Percentiles rank a stretch among this genome's conserved stretches.
Conservation (phyloP, 2,888 invertebrate species). For the Lutraria lutraria region DNA sequence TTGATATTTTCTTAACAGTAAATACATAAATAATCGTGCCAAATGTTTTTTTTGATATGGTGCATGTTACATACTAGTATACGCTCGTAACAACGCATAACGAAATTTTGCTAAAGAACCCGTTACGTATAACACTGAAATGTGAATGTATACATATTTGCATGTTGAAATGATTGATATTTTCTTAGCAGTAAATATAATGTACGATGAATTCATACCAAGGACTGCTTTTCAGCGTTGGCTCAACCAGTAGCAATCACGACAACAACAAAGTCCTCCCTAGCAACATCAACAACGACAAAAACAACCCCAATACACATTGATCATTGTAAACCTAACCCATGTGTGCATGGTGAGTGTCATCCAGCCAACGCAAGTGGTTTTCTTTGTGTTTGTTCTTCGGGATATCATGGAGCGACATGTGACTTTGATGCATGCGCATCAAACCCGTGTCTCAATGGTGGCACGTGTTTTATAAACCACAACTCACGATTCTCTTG, state of each 20-base stretch:
- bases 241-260: background rate
- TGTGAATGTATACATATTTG: too few relatives aligned
- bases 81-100: too few relatives aligned
- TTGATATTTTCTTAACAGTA: too few relatives aligned
- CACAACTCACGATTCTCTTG: background rate
- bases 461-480: background rate
- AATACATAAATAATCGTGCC: too few relatives aligned
- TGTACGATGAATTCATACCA: too few relatives aligned
- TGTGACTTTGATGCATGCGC: background rate
- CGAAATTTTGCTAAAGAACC: too few relatives aligned
- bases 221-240: background rate
- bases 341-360: background rate
- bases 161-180: too few relatives aligned
- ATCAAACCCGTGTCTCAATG: background rate
- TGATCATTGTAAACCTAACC: background rate
- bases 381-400: background rate
- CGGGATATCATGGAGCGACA: background rate
- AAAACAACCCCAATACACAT: background rate
- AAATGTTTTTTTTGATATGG: too few relatives aligned
- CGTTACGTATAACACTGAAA: too few relatives aligned
- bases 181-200: too few relatives aligned
- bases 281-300: background rate
- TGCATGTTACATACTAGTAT: too few relatives aligned
- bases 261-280: background rate
- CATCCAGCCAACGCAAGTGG: background rate